Percentiles rank a stretch among this genome's conserved stretches.
Conservation (phyloP, 2,113 vertebrate species). For the Pitta sordida region DNA sequence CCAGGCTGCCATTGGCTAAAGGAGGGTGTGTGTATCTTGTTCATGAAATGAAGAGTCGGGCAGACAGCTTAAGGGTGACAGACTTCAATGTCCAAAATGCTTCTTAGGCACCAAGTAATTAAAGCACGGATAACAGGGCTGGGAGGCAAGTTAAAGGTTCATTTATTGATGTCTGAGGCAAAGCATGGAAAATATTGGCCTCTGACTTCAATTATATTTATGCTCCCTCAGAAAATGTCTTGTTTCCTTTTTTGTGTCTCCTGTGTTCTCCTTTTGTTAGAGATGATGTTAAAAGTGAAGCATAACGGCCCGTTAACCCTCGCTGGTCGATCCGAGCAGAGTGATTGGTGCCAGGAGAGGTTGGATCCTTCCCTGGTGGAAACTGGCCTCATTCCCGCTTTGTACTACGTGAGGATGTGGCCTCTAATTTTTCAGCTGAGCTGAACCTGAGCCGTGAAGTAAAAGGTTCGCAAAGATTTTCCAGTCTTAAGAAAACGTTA, state of each 20-base stretch:
- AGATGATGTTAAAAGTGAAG: neutral
- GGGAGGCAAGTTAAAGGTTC: neutral
- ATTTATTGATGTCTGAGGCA: neutral
- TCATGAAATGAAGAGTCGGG: conserved; percentile 50
- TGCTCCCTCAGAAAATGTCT: neutral
- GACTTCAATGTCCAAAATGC: conserved; percentile 12
- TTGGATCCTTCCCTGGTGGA: conserved; percentile 14
- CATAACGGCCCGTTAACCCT: neutral
- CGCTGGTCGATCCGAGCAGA: rapidly evolving
- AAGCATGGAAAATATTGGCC: neutral
- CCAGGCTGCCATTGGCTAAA: conserved; percentile 58
- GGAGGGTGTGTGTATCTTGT: conserved; percentile 38
- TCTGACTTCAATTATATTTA: neutral
- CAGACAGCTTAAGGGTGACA: conserved; percentile 63
- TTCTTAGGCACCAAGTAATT: conserved; percentile 57
- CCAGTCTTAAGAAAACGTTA: neutral
- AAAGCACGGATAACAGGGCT: conserved; percentile 34
- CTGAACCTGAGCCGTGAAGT: neutral
- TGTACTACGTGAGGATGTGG: neutral
- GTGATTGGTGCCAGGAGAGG: neutral
- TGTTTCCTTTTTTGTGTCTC: neutral
- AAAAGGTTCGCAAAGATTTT: conserved; percentile 40
- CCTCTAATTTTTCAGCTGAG: conserved; percentile 8
- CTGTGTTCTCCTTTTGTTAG: neutral
- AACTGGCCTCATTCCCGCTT: neutral